phyloP scores from a whole-genome alignment of 2,113 vertebrate genomes.

The Daboia siamensis region DNA sequence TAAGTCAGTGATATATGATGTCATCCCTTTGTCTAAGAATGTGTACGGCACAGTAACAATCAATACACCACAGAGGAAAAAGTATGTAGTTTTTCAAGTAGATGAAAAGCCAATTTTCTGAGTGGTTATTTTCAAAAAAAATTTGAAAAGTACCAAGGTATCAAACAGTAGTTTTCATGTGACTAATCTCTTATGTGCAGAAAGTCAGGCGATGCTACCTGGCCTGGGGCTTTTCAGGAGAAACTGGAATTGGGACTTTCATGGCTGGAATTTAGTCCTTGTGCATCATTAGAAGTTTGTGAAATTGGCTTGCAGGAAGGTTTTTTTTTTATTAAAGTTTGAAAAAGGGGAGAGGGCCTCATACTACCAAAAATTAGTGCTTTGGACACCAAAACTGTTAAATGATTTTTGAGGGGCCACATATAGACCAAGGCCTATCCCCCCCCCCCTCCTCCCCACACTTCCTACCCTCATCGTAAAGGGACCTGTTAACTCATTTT shows the following conservation, averaged over 20 bases:
- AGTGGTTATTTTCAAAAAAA: not conserved
- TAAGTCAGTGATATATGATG: not conserved
- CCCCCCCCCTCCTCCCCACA: not conserved
- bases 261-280: not conserved
- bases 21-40: not conserved
- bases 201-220: not conserved
- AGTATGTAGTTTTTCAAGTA: slow-evolving; percentile 19
- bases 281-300: not conserved
- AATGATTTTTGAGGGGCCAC: not conserved
- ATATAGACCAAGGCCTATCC: not conserved
- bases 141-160: not conserved
- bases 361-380: not conserved
- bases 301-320: not conserved
- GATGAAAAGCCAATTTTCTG: slow-evolving; percentile 11
- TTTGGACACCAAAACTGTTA: not conserved
- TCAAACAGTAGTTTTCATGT: not conserved
- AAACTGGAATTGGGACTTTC: not conserved
- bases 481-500: not conserved
- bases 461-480: not conserved
- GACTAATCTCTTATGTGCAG: not conserved
- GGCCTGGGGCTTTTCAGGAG: slow-evolving; percentile 1
- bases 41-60: not conserved
- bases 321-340: not conserved
- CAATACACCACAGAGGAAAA: slow-evolving; percentile 37
- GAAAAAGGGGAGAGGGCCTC: not conserved